phyloP scores from a whole-genome alignment of 2,797 vertebrate genomes.

The Phrynocephalus guinanensis region DNA sequence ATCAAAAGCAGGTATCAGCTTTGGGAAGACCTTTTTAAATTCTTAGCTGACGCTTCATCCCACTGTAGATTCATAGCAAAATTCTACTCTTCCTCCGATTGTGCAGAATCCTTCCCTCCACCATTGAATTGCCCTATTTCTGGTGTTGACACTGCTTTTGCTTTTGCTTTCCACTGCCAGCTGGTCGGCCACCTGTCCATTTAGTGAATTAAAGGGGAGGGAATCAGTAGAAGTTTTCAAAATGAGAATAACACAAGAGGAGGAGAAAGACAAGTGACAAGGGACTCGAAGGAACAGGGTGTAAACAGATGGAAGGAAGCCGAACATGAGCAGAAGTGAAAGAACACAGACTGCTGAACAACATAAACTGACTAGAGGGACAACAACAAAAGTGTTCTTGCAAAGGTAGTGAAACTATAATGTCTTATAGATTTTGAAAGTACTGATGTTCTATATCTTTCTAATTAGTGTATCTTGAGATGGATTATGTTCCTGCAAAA shows the following conservation, averaged over 20 bases:
- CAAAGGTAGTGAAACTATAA: slow-evolving; percentile 7
- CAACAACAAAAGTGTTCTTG: slow-evolving; percentile 6
- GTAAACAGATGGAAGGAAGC: slow-evolving; percentile 18
- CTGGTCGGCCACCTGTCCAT: slow-evolving; percentile 28
- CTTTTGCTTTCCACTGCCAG: not conserved
- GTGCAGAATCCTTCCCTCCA: not conserved
- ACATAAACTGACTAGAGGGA: slow-evolving; percentile 23
- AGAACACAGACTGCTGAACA: not conserved
- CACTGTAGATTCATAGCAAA: not conserved
- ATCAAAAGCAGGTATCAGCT: not conserved
- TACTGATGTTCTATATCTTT: not conserved
- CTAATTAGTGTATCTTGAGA: slow-evolving; percentile 6
- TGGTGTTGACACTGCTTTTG: not conserved
- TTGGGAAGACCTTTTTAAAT: not conserved
- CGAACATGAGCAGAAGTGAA: not conserved
- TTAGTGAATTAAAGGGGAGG: slow-evolving; percentile 11
- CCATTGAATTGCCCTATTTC: not conserved
- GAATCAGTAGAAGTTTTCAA: not conserved
- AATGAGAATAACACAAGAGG: slow-evolving; percentile 25
- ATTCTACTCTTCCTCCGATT: not conserved
- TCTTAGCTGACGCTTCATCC: not conserved
- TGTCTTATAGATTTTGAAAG: slow-evolving; percentile 26
- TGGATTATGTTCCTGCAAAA: slow-evolving; percentile 1
- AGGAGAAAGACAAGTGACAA: slow-evolving; percentile 10
- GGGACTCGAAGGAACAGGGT: not conserved